Conservation (phyloP, 2,888 invertebrate genomes). For the Synanthedon myopaeformis region DNA sequence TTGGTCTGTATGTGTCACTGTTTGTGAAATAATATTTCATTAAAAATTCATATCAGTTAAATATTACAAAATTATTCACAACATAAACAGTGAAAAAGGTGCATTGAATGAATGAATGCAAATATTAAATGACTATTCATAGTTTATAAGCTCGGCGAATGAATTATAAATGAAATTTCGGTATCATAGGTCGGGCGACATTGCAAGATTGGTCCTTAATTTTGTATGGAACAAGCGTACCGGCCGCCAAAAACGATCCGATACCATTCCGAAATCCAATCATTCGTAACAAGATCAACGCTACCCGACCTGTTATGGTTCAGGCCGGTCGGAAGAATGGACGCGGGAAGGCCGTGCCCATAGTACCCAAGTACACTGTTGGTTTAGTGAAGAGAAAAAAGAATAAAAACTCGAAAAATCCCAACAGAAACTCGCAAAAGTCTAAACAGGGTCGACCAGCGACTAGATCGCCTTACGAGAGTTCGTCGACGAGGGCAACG, state of each 20-base stretch:
- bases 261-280: slow-evolving; percentile 64
- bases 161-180: slow-evolving; percentile 1
- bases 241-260: slow-evolving; percentile 74
- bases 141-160: background rate
- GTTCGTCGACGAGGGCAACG: slow-evolving; percentile 55
- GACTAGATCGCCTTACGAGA: slow-evolving; percentile 63
- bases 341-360: slow-evolving; percentile 45
- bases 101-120: background rate
- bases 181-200: slow-evolving; percentile 82
- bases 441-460: slow-evolving; percentile 67
- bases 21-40: too few relatives aligned
- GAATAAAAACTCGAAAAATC: slow-evolving; percentile 69
- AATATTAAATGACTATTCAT: background rate
- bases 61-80: background rate
- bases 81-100: background rate
- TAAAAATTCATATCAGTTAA: background rate
- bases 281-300: slow-evolving; percentile 50
- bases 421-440: slow-evolving; percentile 60
- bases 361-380: slow-evolving; percentile 55
- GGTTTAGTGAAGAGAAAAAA: slow-evolving; percentile 65
- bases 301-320: slow-evolving; percentile 52
- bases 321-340: slow-evolving; percentile 53
- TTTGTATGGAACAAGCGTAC: slow-evolving; percentile 86
- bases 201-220: slow-evolving; percentile 94
- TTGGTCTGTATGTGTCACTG: too few relatives aligned